Evolutionary conservation across 2,888 invertebrate genomes (phyloP).

Genomic region (Andricus curvator): DNA sequence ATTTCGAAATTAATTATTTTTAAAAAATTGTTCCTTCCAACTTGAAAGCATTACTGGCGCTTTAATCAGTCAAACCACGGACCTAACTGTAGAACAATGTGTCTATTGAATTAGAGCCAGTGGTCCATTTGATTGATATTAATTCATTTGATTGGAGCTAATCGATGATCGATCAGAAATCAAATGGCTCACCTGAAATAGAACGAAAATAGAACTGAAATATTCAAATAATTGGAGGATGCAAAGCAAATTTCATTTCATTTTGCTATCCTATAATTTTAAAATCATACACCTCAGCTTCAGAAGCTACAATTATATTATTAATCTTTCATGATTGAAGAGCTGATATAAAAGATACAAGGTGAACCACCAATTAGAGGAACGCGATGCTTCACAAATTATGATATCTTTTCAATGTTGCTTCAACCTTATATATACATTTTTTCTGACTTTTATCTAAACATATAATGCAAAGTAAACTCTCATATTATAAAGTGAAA

Average conservation of each 20-base stretch:
- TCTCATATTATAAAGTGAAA: neutral
- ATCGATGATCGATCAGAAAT: neutral
- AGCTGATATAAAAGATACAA: neutral
- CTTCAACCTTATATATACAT: neutral
- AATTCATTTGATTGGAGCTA: conserved; percentile 3
- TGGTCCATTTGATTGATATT: neutral
- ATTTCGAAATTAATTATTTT: no score
- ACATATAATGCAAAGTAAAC: neutral
- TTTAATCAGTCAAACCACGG: neutral
- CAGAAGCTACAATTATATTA: neutral
- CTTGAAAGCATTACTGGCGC: neutral
- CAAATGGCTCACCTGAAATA: neutral
- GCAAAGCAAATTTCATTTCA: neutral
- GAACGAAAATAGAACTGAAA: neutral
- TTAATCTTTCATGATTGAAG: neutral
- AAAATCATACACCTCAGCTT: neutral
- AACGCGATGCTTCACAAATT: neutral
- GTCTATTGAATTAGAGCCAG: neutral
- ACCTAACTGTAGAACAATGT: neutral
- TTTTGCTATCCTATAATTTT: neutral
- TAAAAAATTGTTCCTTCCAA: no score
- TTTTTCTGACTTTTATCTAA: neutral
- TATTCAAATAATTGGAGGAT: neutral
- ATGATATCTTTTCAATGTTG: neutral
- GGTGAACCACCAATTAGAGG: neutral